Evolutionary conservation across 2,113 vertebrate genomes (phyloP).

Genomic region (Scophthalmus maximus): DNA sequence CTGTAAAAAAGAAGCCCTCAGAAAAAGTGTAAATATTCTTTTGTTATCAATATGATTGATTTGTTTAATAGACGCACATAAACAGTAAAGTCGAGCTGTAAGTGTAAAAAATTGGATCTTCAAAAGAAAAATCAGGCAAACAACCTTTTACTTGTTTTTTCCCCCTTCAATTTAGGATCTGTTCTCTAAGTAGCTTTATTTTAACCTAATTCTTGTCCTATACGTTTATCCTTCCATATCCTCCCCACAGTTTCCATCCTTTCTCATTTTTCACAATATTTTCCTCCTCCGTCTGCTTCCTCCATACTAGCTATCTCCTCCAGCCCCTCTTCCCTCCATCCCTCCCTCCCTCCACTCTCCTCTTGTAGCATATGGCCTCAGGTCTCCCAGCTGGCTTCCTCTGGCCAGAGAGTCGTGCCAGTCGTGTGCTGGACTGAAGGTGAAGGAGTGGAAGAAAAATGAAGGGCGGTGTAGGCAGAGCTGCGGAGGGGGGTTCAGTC

Average conservation of each 20-base stretch:
- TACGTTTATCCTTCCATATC: no score
- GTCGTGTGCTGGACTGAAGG: conserved; percentile 27
- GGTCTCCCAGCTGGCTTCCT: conserved; percentile 24
- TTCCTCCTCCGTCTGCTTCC: background rate
- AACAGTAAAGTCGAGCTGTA: no score
- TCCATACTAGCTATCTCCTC: background rate
- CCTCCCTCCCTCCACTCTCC: background rate
- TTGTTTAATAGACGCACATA: no score
- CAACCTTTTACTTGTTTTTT: no score
- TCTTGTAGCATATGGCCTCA: conserved; percentile 24
- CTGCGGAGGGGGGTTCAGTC: conserved; percentile 14
- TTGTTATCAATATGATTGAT: no score
- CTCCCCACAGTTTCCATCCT: background rate
- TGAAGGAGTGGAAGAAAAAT: conserved; percentile 17
- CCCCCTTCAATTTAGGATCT: no score
- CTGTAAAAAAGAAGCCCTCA: no score
- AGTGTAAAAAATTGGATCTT: no score
- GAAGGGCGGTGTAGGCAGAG: background rate
- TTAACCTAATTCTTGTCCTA: no score
- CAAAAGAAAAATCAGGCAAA: no score
- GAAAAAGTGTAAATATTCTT: no score
- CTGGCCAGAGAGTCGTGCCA: conserved; percentile 24
- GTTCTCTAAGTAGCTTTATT: no score
- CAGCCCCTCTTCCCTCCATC: background rate
- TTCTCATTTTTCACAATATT: background rate